Base-by-base conservation (phyloP, 2,113 vertebrate genomes). In the Peromyscus leucopus region DNA sequence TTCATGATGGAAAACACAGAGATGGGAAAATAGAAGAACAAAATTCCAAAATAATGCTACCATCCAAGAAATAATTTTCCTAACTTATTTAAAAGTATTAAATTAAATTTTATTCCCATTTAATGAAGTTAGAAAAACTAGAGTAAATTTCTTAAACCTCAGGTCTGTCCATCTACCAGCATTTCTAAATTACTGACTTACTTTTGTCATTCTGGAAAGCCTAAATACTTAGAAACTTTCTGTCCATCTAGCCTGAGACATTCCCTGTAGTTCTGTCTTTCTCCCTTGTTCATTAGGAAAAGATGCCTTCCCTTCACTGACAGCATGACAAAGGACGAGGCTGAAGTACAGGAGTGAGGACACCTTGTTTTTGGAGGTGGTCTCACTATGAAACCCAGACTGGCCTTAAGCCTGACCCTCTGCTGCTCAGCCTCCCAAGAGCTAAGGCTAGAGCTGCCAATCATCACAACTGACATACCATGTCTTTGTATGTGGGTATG, bases 1-100 rank as follows among this genome's bases (percentile, higher is more conserved):
- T 71, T 92, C 17, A 71, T 67, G 33, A 78, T 51, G 92, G 80
- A 94, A 86, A 94, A 95, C 26, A 90, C 12, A 84, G 0, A 95
- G 55, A 82, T 80, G 19, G 22, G 84, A 76, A 51, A 10, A 22
- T 89, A 93, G 87, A 26, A 94, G 33, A 84, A 28, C 28, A 89
- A 97, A 92, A 71, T 19, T 10, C 71, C 72, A 78, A 89, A 93
- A 65, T 51, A 93, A 78, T 24, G 31, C 19, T 33, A 88, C 33
- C 0, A 78, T 17, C 21, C 9, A 55, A 65, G 31, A 72, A 28
- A 59, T 82, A 82, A 22, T 24, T 82, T 82, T n/a, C 55, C 22
- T n/a, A 57, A 57, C 78, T 36, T 57, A 79, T 33, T 83, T 88
- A 36, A 51, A 71, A 86, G 89, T 59, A 90, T 61, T 76, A 92